Percentiles rank a stretch among this genome's conserved stretches.
Conservation (phyloP, 2,888 invertebrate genomes). For the Tipula confusa region DNA sequence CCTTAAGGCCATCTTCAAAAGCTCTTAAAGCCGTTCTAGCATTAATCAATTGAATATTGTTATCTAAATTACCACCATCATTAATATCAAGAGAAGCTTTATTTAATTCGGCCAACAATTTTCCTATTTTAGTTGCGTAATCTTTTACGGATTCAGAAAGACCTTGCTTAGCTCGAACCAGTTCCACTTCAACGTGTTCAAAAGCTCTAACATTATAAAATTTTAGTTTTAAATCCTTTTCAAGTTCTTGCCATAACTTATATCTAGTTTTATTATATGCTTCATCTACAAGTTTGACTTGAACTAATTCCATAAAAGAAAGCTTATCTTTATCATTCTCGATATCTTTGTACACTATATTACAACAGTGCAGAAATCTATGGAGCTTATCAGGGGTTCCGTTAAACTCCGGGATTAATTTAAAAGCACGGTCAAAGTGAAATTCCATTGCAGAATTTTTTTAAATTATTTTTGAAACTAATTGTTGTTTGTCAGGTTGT, state of each 20-base stretch:
- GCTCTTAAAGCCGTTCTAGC: too few species aligned
- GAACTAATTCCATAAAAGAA: not conserved
- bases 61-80: too few species aligned
- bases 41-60: too few species aligned
- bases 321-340: not conserved
- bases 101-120: not conserved
- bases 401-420: not conserved
- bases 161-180: not conserved
- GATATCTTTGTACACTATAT: not conserved
- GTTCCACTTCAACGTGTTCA: not conserved
- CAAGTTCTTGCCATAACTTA: not conserved
- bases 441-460: not conserved
- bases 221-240: not conserved
- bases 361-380: not conserved
- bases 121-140: not conserved
- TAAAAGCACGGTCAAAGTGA: not conserved
- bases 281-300: not conserved
- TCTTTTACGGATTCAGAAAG: too few species aligned
- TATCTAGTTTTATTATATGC: not conserved
- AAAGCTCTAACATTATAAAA: not conserved
- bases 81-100: not conserved
- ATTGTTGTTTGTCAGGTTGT: too few species aligned
- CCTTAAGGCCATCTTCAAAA: too few species aligned
- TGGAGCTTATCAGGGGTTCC: not conserved
- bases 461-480: too few species aligned